Conservation (phyloP, 2,888 invertebrate species). For the Chymomyza caudatula region DNA sequence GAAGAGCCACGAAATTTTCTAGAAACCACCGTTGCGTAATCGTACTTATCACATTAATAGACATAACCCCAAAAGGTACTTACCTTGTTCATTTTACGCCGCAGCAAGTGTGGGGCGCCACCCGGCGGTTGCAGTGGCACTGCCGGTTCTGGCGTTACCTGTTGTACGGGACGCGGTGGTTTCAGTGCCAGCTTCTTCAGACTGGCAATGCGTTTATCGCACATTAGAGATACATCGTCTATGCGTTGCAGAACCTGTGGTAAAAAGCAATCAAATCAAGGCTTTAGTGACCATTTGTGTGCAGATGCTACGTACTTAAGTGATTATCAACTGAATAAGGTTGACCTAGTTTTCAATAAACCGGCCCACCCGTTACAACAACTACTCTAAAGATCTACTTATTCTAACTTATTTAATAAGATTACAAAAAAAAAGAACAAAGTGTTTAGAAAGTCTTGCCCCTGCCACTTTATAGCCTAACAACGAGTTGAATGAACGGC, state of each 20-base stretch:
- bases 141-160: slow-evolving; percentile 87
- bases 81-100: slow-evolving; percentile 75
- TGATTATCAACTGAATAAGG: background rate
- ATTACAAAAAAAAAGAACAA: slow-evolving; percentile 13
- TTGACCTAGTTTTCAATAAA: background rate
- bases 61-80: slow-evolving; percentile 34
- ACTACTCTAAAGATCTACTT: background rate
- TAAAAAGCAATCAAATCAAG: background rate
- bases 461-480: background rate
- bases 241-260: slow-evolving; percentile 92
- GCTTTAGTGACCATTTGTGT: background rate
- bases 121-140: slow-evolving; percentile 81
- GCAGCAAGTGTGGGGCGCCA: slow-evolving; percentile 79
- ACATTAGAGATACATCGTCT: slow-evolving; percentile 96
- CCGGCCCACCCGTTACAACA: background rate
- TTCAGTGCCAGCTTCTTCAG: slow-evolving; percentile 85
- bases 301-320: background rate
- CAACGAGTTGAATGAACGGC: background rate
- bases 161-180: slow-evolving; percentile 87
- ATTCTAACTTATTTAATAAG: background rate
- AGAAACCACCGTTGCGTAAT: too few species aligned
- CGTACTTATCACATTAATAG: background rate
- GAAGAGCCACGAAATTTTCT: too few species aligned
- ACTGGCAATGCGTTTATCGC: slow-evolving; percentile 88
- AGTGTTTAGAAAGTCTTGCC: background rate